These are phyloP conservation scores for Pygmarrhopalites habei DNA, from an alignment of 1,140 invertebrate genomes.

Conservation along the genomic window DNA sequence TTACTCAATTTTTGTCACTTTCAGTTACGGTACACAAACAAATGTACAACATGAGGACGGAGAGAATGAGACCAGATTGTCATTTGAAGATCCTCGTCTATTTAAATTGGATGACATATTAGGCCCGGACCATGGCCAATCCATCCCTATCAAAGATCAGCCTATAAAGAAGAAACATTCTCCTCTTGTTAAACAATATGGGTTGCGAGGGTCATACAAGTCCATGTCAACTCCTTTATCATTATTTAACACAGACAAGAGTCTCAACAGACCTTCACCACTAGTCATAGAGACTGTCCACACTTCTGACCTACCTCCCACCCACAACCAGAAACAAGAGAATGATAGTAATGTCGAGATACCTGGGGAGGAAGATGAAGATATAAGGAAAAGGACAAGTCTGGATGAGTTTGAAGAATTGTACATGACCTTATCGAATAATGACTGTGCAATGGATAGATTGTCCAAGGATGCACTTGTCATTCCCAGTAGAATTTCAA, in stretches of 20 bases:
- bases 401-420: conserved; percentile 3
- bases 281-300: neutral
- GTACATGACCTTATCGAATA: neutral
- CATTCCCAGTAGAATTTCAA: neutral
- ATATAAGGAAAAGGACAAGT: neutral
- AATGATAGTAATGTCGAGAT: neutral
- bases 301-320: neutral
- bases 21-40: no score
- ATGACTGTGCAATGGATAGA: neutral
- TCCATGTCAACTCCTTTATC: no score
- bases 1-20: no score
- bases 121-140: neutral
- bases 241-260: no score
- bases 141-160: neutral
- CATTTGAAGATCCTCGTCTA: conserved; percentile 8
- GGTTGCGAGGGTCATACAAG: neutral
- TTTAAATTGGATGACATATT: neutral
- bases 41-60: no score
- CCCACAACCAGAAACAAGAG: neutral
- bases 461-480: neutral
- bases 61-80: no score
- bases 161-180: neutral
- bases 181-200: neutral
- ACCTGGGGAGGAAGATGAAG: neutral
- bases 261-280: neutral